Conservation (phyloP, 2,113 vertebrate genomes). For the Procapra przewalskii region DNA sequence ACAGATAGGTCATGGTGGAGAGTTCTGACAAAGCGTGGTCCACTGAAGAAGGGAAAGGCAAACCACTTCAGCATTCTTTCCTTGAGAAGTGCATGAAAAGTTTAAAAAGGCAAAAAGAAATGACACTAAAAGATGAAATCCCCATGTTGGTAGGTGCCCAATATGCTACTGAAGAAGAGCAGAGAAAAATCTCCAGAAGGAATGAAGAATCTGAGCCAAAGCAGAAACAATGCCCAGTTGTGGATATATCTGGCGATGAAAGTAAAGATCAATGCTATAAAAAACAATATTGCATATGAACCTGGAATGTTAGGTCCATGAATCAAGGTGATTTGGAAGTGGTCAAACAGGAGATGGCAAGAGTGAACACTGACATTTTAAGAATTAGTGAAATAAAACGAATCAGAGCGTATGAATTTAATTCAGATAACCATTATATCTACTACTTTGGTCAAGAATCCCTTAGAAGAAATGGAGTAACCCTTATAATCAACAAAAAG, state of each 20-base stretch:
- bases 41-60: neutral
- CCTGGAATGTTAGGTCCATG: neutral
- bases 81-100: neutral
- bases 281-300: neutral
- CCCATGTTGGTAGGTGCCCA: neutral
- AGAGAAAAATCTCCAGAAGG: neutral
- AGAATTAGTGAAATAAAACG: neutral
- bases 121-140: neutral
- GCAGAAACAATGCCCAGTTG: neutral
- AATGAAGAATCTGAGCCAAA: neutral
- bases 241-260: neutral
- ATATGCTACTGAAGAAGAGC: neutral
- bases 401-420: neutral
- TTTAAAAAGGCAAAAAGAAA: neutral
- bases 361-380: neutral
- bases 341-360: neutral
- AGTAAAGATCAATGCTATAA: neutral
- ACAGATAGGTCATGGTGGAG: neutral
- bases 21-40: neutral
- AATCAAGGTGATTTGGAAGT: neutral
- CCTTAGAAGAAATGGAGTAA: neutral
- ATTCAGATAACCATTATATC: neutral
- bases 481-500: neutral
- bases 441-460: neutral
- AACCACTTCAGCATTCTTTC: neutral